phyloP scores from a whole-genome alignment of 2,113 vertebrate genomes.

The Chauna torquata region DNA sequence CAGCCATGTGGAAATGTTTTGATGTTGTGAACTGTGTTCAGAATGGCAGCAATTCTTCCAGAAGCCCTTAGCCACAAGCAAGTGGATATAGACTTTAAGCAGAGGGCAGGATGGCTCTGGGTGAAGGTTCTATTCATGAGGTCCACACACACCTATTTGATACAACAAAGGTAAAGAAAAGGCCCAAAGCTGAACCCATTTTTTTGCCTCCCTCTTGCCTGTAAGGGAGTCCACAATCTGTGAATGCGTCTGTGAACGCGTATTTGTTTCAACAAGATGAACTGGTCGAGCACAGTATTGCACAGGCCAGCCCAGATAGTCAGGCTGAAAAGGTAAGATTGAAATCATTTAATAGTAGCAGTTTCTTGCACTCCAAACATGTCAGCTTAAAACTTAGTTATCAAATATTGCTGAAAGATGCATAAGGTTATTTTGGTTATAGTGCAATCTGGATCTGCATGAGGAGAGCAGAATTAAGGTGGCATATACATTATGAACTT shows the following conservation, averaged over 20 bases:
- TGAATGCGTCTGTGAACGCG: neutral
- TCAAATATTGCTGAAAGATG: slow-evolving; percentile 15
- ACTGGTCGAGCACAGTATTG: neutral
- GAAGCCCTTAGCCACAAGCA: neutral
- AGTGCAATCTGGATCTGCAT: neutral
- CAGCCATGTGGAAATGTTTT: neutral
- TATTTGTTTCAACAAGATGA: neutral
- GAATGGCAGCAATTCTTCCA: neutral
- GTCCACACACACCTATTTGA: neutral
- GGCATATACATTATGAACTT: neutral
- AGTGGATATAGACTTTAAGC: neutral
- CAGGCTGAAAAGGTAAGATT: neutral
- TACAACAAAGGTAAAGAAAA: neutral
- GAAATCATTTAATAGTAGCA: neutral
- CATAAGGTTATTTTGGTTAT: neutral
- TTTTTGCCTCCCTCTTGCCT: neutral
- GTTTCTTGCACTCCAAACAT: neutral
- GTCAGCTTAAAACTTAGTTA: neutral
- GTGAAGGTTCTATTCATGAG: neutral
- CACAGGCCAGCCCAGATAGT: neutral
- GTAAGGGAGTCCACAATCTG: neutral
- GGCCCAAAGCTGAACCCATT: neutral
- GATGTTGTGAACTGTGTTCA: neutral
- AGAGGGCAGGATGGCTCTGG: neutral
- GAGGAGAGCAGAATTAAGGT: neutral